Conservation (phyloP, 2,797 vertebrate species). For the Triplophysa bombifrons region DNA sequence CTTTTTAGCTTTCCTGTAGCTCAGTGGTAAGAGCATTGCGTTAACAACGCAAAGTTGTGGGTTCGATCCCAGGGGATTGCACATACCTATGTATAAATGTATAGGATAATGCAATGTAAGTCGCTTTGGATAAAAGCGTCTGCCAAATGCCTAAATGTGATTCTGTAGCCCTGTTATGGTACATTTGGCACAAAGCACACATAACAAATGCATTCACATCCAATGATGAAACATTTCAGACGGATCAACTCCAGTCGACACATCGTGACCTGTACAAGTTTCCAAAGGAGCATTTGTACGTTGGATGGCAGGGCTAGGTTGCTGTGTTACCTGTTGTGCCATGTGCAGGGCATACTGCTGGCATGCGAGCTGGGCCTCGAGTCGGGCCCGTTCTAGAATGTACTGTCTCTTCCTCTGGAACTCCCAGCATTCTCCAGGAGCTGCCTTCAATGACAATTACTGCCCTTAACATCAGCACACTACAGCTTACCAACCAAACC, state of each 20-base stretch:
- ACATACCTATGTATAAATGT: too few relatives aligned
- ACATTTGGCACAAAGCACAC: neutral
- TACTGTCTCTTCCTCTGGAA: slow-evolving; percentile 83
- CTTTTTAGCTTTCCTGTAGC: too few relatives aligned
- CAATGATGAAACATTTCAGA: neutral
- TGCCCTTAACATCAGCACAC: slow-evolving; percentile 51
- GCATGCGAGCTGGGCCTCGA: slow-evolving; percentile 72
- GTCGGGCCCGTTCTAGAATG: slow-evolving; percentile 79
- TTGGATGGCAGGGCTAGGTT: slow-evolving; percentile 28
- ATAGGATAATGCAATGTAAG: too few relatives aligned
- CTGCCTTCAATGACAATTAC: slow-evolving; percentile 65
- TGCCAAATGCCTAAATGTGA: neutral
- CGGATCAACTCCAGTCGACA: neutral
- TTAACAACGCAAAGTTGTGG: too few relatives aligned
- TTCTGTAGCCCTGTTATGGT: neutral
- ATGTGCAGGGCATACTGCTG: slow-evolving; percentile 75
- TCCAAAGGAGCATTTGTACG: neutral
- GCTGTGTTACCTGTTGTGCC: slow-evolving; percentile 64
- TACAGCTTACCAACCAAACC: slow-evolving; percentile 21
- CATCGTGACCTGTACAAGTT: neutral
- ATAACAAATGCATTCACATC: neutral
- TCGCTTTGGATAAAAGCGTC: too few relatives aligned
- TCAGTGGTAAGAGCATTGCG: too few relatives aligned
- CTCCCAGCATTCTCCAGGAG: slow-evolving; percentile 74
- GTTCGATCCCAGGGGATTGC: too few relatives aligned